Percentiles rank a stretch among this genome's conserved stretches.
Evolutionary conservation across 2,797 vertebrate genomes (phyloP).

Genomic region (Acridotheres tristis): DNA sequence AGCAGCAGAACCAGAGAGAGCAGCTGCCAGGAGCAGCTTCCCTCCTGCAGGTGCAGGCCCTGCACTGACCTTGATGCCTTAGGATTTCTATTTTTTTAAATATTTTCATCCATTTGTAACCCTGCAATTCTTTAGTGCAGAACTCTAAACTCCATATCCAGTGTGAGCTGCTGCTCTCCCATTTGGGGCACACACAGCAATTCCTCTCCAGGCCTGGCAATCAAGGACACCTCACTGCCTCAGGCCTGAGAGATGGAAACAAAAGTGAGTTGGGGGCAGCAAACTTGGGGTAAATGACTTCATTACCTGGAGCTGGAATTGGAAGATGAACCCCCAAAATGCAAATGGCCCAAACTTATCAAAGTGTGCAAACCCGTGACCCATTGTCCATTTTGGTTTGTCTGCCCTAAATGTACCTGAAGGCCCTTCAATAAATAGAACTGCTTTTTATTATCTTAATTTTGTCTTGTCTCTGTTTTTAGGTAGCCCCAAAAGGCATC

Average conservation of each 20-base stretch:
- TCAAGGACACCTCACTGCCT: too few species aligned
- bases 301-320: neutral
- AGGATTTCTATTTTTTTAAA: neutral
- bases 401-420: neutral
- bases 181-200: neutral
- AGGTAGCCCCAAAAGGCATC: neutral
- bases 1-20: neutral
- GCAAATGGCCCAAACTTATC: neutral
- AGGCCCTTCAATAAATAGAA: neutral
- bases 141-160: neutral
- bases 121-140: neutral
- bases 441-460: neutral
- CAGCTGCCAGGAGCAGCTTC: neutral
- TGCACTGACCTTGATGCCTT: neutral
- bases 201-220: too few species aligned
- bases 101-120: neutral
- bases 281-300: neutral
- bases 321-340: neutral
- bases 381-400: neutral
- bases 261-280: neutral
- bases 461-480: neutral
- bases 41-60: neutral
- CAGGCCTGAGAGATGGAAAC: neutral
- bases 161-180: neutral
- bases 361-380: neutral